Conservation (phyloP, 2,113 vertebrate genomes). For the Sturnus vulgaris region DNA sequence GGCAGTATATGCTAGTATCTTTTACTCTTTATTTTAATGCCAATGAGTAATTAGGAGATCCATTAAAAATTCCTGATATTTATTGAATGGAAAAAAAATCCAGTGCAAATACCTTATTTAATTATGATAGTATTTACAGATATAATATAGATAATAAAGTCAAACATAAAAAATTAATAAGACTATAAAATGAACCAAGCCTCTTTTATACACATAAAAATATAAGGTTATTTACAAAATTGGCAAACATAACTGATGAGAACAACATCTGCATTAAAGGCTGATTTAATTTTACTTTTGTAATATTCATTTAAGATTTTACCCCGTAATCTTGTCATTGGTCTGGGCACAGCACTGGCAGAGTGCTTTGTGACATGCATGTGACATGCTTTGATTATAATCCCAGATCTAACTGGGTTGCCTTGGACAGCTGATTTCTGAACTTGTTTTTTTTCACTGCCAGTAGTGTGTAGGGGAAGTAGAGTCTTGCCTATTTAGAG, state of each 20-base stretch:
- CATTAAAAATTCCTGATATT: background rate
- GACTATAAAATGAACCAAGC: background rate
- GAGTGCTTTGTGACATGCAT: background rate
- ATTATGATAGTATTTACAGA: background rate
- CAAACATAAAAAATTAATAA: slow-evolving; percentile 14
- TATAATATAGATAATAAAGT: background rate
- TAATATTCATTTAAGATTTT: background rate
- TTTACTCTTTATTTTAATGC: background rate
- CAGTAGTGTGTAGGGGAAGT: background rate
- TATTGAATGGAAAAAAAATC: background rate
- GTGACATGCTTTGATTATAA: background rate
- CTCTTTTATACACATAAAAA: background rate
- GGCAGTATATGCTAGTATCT: background rate
- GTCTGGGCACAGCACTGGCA: background rate
- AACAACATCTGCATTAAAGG: background rate
- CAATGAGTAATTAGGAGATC: background rate
- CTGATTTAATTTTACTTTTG: background rate
- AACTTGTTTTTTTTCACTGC: background rate
- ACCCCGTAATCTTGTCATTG: background rate
- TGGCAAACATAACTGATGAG: background rate
- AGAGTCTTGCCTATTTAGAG: background rate
- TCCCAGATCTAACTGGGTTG: background rate
- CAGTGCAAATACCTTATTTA: background rate
- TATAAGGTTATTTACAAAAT: background rate
- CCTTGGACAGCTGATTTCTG: background rate